Percentiles rank a stretch among this genome's conserved stretches.
phyloP scores from a whole-genome alignment of 2,797 vertebrate species.

The Onychomys torridus region DNA sequence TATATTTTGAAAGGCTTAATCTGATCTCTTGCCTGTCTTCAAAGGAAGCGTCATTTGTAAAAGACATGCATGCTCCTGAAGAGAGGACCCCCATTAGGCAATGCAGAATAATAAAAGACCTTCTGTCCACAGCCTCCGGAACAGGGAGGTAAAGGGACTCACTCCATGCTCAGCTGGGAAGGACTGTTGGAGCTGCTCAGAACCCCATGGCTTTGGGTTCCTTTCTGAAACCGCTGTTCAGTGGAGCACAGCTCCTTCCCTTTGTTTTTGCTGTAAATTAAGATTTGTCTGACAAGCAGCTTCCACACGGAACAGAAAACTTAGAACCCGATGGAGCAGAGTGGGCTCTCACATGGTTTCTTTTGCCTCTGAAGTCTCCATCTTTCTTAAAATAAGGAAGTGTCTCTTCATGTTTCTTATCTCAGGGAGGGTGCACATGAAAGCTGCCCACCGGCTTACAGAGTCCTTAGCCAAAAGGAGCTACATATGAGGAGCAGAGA shows the following conservation, averaged over 20 bases:
- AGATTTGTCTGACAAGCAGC: conserved; percentile 72
- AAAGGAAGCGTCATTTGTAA: conserved; percentile 77
- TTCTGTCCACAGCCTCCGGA: conserved; percentile 15
- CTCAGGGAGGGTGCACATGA: not conserved
- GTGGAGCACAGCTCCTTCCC: conserved; percentile 63
- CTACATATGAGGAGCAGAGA: not conserved
- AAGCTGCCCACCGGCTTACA: not conserved
- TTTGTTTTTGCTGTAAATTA: conserved; percentile 65
- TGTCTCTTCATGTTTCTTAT: not conserved
- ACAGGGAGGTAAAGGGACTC: conserved; percentile 12
- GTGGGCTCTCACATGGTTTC: not conserved
- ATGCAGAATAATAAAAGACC: conserved; percentile 58
- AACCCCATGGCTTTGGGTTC: conserved; percentile 22
- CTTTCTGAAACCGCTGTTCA: conserved; percentile 21
- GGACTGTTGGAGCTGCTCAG: conserved; percentile 13
- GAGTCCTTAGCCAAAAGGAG: conserved; percentile 41
- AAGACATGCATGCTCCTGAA: conserved; percentile 74
- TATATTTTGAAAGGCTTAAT: conserved; percentile 78
- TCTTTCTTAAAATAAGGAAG: not conserved
- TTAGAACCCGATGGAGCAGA: conserved; percentile 6
- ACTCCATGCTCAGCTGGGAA: not conserved
- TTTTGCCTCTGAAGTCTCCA: not conserved
- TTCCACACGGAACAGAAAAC: conserved; percentile 41
- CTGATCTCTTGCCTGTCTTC: conserved; percentile 79
- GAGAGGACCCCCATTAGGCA: conserved; percentile 69